phyloP scores from a whole-genome alignment of 2,113 vertebrate species.

The Bufo bufo region DNA sequence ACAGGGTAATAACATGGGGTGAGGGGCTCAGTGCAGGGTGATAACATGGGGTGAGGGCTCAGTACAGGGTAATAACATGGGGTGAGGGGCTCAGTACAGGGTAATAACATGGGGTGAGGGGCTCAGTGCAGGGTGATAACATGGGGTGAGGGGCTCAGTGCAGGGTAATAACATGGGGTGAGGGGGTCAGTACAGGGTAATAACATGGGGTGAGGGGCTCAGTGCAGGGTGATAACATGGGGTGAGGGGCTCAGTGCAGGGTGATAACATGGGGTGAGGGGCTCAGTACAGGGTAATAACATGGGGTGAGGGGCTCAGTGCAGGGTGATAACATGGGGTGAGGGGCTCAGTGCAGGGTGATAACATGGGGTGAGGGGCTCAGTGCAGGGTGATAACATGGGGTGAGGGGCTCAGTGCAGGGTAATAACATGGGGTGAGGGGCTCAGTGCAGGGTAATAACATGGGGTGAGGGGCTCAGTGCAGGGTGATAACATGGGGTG shows the following conservation, averaged over 20 bases:
- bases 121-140: background rate
- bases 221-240: too few relatives aligned
- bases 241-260: too few relatives aligned
- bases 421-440: background rate
- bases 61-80: background rate
- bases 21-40: background rate
- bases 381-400: background rate
- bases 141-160: too few relatives aligned
- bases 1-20: background rate
- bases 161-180: too few relatives aligned
- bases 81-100: too few relatives aligned
- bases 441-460: background rate
- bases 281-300: too few relatives aligned
- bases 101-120: background rate
- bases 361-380: background rate
- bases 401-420: too few relatives aligned
- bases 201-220: too few relatives aligned
- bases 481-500: background rate
- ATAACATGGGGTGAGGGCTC: background rate
- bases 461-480: background rate
- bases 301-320: too few relatives aligned
- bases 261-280: too few relatives aligned
- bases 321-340: background rate
- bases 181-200: too few relatives aligned
- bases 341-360: background rate